These are phyloP conservation scores for Metopia argyrocephala DNA, from an alignment of 2,888 invertebrate genomes.

Conservation along the genomic window DNA sequence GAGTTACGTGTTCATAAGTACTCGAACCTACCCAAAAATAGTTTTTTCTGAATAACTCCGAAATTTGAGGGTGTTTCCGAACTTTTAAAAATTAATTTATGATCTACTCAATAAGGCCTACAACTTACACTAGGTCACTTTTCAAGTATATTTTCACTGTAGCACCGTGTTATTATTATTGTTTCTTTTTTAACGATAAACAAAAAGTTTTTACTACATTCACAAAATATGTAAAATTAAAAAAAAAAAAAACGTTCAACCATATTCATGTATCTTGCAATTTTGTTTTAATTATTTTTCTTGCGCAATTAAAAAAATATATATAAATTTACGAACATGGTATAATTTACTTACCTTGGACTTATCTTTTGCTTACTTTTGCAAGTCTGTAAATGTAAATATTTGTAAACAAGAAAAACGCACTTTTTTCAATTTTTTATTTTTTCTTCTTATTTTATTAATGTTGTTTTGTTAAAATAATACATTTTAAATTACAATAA, in stretches of 20 bases:
- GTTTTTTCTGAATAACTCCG: too few relatives aligned
- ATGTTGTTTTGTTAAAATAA: slow-evolving; percentile 54
- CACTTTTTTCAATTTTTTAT: not conserved
- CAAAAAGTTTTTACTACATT: slow-evolving; percentile 30
- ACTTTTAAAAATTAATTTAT: too few relatives aligned
- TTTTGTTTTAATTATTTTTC: not conserved
- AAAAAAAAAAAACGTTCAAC: not conserved
- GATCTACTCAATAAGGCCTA: too few relatives aligned
- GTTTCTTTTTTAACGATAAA: slow-evolving; percentile 25
- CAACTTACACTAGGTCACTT: too few relatives aligned
- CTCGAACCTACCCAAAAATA: too few relatives aligned
- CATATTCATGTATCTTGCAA: not conserved
- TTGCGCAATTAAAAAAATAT: not conserved
- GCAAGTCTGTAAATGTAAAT: too few relatives aligned
- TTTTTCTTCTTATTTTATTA: slow-evolving; percentile 26
- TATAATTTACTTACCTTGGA: slow-evolving; percentile 24
- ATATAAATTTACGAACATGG: not conserved
- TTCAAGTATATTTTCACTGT: too few relatives aligned
- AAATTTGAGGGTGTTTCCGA: too few relatives aligned
- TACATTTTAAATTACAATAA: slow-evolving; percentile 60
- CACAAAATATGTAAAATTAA: not conserved
- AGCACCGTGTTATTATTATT: slow-evolving; percentile 3
- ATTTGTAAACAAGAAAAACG: not conserved
- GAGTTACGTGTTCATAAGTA: too few relatives aligned
- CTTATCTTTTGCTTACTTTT: not conserved